These are phyloP conservation scores for Hemiprocne comata DNA, from an alignment of 2,113 vertebrate genomes.

Conservation along the genomic window DNA sequence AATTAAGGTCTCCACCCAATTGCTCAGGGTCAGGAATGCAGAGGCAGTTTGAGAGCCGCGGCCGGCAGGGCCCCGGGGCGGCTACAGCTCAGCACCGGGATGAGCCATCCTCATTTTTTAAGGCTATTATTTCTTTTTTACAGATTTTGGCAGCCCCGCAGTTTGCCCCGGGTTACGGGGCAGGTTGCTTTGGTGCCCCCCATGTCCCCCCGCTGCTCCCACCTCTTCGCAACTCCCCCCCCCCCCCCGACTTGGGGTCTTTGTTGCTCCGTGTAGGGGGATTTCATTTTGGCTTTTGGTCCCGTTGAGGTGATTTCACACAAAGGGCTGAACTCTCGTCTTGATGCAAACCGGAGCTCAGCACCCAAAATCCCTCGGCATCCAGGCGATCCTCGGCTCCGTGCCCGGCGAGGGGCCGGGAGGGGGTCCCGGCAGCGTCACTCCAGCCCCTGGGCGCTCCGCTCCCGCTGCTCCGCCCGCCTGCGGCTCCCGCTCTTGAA, in stretches of 20 bases:
- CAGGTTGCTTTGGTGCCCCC: background rate
- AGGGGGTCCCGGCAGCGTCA: constrained; percentile 19
- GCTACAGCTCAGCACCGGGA: background rate
- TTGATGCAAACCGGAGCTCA: background rate
- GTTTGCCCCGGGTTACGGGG: background rate
- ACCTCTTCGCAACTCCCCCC: background rate
- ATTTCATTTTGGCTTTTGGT: background rate
- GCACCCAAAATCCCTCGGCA: background rate
- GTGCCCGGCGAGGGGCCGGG: background rate
- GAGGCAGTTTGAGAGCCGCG: background rate
- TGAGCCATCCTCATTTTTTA: background rate
- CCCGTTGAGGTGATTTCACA: background rate
- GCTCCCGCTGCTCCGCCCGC: constrained; percentile 65
- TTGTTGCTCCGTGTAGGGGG: too few relatives aligned
- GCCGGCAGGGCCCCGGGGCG: background rate
- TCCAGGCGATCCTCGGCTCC: background rate
- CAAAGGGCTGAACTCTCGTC: background rate
- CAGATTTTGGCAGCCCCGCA: background rate
- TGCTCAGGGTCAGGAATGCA: background rate
- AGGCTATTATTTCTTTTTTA: background rate
- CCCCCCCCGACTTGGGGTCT: background rate
- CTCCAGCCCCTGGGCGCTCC: constrained; percentile 77
- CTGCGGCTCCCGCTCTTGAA: constrained; percentile 84
- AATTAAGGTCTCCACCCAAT: constrained; percentile 13
- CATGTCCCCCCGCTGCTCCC: background rate